phyloP scores from a whole-genome alignment of 1,140 invertebrate genomes.

The Bombus ignitus region DNA sequence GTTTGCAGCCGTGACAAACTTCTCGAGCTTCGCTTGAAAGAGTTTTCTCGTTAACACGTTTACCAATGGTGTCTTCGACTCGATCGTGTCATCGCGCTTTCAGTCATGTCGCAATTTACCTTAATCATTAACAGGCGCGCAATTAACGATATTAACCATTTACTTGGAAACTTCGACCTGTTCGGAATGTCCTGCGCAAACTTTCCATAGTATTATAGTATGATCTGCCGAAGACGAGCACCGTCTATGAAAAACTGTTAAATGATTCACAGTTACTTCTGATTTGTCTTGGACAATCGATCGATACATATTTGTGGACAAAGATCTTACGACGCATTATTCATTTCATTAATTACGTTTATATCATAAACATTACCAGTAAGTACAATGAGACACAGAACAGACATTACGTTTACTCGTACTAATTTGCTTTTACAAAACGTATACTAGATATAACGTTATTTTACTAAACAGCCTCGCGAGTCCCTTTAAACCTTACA shows the following conservation, averaged over 20 bases:
- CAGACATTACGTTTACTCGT: not conserved
- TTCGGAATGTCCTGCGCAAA: not conserved
- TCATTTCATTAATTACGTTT: no score
- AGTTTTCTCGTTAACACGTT: constrained; percentile 15
- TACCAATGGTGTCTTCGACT: not conserved
- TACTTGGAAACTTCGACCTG: not conserved
- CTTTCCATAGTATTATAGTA: not conserved
- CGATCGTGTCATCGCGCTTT: not conserved
- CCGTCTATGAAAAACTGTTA: not conserved
- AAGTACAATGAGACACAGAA: not conserved
- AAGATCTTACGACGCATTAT: not conserved
- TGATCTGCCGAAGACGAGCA: constrained; percentile 9
- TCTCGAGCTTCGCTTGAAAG: not conserved
- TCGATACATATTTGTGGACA: not conserved
- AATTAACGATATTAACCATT: constrained; percentile 21
- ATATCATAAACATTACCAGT: no score
- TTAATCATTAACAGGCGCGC: constrained; percentile 15
- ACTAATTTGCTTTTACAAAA: no score
- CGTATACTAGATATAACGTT: not conserved
- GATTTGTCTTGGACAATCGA: not conserved
- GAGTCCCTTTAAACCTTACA: not conserved
- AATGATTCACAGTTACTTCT: not conserved
- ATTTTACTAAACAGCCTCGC: not conserved
- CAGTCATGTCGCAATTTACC: not conserved
- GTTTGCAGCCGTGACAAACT: not conserved